A percentile compares a stretch with the other conserved stretches of the same genome.
Conservation (phyloP, 1,140 invertebrate genomes). For the Magallana angulata region DNA sequence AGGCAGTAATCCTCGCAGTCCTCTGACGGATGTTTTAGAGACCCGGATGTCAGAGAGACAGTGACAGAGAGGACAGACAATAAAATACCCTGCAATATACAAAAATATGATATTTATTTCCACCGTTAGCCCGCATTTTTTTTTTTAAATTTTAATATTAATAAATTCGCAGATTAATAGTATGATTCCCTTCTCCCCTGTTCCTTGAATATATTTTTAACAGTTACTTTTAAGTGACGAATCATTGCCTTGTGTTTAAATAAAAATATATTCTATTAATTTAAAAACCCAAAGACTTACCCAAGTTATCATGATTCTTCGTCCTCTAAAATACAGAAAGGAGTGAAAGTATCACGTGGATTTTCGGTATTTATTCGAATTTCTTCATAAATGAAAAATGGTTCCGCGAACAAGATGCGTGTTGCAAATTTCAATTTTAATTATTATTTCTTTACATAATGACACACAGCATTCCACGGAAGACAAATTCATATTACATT, state of each 20-base stretch:
- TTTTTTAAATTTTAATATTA: no score
- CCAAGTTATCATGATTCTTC: neutral
- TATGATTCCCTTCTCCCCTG: no score
- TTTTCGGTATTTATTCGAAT: neutral
- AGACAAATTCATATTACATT: neutral
- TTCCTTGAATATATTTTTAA: no score
- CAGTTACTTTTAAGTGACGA: no score
- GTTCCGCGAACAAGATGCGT: neutral
- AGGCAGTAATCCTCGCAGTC: neutral
- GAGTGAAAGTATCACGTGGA: neutral
- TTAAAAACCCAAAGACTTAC: neutral
- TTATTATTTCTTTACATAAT: neutral
- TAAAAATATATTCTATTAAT: no score
- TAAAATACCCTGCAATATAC: neutral
- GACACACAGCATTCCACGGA: neutral
- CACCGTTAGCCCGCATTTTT: no score
- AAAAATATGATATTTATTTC: no score
- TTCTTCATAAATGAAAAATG: neutral
- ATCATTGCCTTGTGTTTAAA: no score
- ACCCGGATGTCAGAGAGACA: neutral
- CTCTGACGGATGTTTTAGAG: neutral
- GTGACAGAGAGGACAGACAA: neutral
- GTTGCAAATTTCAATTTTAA: slow-evolving; percentile 2
- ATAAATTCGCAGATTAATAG: no score
- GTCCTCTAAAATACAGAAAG: neutral